phyloP scores from a whole-genome alignment of 2,888 invertebrate species.

The Clitarchus hookeri region DNA sequence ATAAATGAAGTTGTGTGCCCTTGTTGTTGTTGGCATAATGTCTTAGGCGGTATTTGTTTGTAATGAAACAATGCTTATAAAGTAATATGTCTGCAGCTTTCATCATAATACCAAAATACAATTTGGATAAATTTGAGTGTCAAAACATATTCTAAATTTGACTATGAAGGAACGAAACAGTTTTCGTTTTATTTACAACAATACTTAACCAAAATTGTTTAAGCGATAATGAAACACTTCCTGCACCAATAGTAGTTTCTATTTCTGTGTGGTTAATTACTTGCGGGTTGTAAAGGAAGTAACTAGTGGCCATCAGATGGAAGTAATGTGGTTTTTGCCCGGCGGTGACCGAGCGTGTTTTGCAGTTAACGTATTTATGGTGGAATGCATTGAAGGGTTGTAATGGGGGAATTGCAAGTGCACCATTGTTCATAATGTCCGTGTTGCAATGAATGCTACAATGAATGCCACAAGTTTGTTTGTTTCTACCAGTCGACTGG shows the following conservation, averaged over 20 bases:
- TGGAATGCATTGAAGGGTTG: not conserved
- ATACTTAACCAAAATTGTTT: constrained; percentile 10
- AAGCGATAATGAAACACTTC: not conserved
- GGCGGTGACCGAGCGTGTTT: not conserved
- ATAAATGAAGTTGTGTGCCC: constrained; percentile 7
- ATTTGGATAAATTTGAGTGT: not conserved
- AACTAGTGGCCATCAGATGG: not conserved
- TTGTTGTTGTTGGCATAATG: not conserved
- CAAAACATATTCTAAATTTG: not conserved
- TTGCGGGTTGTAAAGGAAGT: not conserved
- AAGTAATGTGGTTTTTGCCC: not conserved
- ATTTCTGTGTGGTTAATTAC: not conserved
- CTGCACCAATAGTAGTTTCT: not conserved
- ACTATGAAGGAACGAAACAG: not conserved
- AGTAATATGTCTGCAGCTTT: not conserved
- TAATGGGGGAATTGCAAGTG: not conserved
- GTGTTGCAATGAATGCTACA: constrained; percentile 61
- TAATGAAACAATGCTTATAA: not conserved
- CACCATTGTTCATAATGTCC: not conserved
- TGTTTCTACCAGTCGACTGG: constrained; percentile 79
- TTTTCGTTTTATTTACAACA: not conserved
- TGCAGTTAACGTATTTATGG: not conserved
- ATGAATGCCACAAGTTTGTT: constrained; percentile 85
- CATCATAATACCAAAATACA: not conserved
- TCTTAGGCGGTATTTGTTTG: not conserved